Evolutionary conservation across 1,140 invertebrate genomes (phyloP).

Genomic region (Drosophila parvula): DNA sequence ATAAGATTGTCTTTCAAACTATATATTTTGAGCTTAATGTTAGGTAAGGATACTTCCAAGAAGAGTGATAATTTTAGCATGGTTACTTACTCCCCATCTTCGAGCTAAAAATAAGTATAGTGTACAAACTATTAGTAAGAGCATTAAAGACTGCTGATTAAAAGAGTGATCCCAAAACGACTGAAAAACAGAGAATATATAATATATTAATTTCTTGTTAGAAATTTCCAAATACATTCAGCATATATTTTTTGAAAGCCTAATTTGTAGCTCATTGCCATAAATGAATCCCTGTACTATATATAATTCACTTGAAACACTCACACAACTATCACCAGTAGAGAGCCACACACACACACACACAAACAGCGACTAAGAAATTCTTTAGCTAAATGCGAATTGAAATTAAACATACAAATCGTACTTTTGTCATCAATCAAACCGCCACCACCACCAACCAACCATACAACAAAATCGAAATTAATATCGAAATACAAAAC

Average conservation of each 20-base stretch:
- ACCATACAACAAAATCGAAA: constrained; percentile 56
- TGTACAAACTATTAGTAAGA: background rate
- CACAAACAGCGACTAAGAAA: constrained; percentile 32
- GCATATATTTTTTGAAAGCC: constrained; percentile 1
- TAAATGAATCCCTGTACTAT: constrained; percentile 13
- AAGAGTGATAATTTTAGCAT: background rate
- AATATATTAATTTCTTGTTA: background rate
- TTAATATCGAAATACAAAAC: constrained; percentile 44
- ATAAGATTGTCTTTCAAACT: background rate
- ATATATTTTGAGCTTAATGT: too few relatives aligned
- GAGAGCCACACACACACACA: constrained; percentile 31
- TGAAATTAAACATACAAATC: constrained; percentile 70
- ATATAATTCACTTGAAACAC: constrained; percentile 40
- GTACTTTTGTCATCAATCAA: constrained; percentile 75
- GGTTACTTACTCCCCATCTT: background rate
- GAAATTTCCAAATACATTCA: background rate
- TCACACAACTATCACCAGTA: constrained; percentile 47
- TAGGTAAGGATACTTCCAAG: background rate
- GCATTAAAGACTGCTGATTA: background rate
- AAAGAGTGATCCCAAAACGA: background rate
- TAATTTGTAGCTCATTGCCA: constrained; percentile 52
- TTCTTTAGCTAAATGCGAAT: constrained; percentile 44
- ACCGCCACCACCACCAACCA: constrained; percentile 60
- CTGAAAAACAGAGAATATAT: background rate
- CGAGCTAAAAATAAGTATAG: background rate